Base-by-base conservation (phyloP, 2,888 invertebrate species). In the Lasioglossum pauxillum region DNA sequence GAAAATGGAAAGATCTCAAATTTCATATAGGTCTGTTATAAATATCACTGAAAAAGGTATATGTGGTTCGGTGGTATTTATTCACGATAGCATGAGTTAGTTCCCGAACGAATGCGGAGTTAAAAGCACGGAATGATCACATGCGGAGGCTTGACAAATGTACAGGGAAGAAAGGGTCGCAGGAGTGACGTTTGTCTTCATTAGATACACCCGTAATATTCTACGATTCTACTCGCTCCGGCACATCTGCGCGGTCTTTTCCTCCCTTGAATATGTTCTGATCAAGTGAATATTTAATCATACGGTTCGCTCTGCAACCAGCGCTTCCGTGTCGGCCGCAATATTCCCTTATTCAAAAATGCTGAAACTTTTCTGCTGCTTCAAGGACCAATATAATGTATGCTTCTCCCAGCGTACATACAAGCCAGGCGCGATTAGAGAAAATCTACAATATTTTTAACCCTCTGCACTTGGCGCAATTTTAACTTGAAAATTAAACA, bases 241-340 rank as follows among this genome's bases (percentile, higher is more conserved):
- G n/a, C 53, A 12, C 46, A 73, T 44, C 57, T 64, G 27, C 71
- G n/a, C 67, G 27, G n/a, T 67, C 38, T 80, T 69, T 80, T 74
- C 67, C 53, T 12, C 46, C 49, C 75, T 38, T 73, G 78, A 85
- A 84, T 85, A 87, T 73, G 75, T 84, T 71, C 79, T 79, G 90
- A 88, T 90, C 88, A 87, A 88, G 83, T 88, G 88, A 90, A 91
- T 92, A 90, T 89, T 90, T 91, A 89, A 92, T 90, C 81, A 77
- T 72, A 73, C 74, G 80, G 57, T 46, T 79, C 79, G 23, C 77
- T 84, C 46, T 80, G 76, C 78, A 80, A 86, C 81, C 84, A 84
- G 79, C 82, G 83, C 82, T 87, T 87, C 86, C 80, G 85, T 79
- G 87, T 84, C 82, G 78, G 84, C 83, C 80, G 89, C 49, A 41